Percentiles rank a stretch among this genome's conserved stretches.
phyloP scores from a whole-genome alignment of 1,140 invertebrate genomes.

The Laodelphax striatellus region DNA sequence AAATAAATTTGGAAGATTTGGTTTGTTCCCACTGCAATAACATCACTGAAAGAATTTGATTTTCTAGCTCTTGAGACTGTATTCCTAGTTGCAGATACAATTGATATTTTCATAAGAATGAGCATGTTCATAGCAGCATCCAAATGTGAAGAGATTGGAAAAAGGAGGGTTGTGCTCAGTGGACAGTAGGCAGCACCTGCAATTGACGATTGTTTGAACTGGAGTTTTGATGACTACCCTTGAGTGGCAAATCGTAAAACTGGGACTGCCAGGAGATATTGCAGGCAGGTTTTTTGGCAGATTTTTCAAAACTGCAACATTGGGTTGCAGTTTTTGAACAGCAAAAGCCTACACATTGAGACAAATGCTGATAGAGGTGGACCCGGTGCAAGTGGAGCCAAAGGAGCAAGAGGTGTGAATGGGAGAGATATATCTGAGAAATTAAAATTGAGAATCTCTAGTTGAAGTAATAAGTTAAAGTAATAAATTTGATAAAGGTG shows the following conservation, averaged over 20 bases:
- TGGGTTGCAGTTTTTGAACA: not conserved
- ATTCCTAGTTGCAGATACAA: not conserved
- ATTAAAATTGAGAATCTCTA: not conserved
- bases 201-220: too few species aligned
- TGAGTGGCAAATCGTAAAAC: not conserved
- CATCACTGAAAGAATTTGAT: not conserved
- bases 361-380: not conserved
- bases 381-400: not conserved
- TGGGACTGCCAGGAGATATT: not conserved
- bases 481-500: too few species aligned
- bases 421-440: not conserved
- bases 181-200: not conserved
- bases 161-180: not conserved
- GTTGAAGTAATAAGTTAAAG: not conserved
- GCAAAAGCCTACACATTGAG: not conserved
- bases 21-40: not conserved
- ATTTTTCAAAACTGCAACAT: too few species aligned
- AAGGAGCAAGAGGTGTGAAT: not conserved
- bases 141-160: not conserved
- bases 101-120: not conserved
- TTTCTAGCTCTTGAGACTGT: not conserved
- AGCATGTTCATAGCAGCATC: not conserved
- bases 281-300: not conserved
- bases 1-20: not conserved
- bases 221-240: not conserved